Evolutionary conservation across 2,113 vertebrate genomes (phyloP).

Genomic region (Sapajus apella): DNA sequence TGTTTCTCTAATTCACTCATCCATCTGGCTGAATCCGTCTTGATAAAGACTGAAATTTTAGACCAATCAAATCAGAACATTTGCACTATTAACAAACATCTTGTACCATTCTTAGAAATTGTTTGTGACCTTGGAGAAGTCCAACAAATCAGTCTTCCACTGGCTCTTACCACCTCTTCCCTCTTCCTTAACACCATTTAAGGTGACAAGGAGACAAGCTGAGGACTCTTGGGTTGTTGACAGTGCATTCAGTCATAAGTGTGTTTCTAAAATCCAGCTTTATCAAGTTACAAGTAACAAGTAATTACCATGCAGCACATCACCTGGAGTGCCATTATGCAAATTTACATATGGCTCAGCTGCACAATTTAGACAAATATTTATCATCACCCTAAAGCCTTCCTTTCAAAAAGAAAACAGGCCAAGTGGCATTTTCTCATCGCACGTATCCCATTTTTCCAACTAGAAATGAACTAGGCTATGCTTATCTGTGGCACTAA

Average conservation of each 20-base stretch:
- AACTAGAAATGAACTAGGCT: conserved; percentile 55
- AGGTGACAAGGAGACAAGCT: conserved; percentile 1
- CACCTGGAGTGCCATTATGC: conserved; percentile 83
- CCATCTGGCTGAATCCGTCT: background rate
- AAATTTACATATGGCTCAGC: conserved; percentile 82
- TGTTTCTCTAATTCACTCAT: background rate
- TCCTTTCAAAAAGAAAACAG: conserved; percentile 73
- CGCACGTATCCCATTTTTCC: conserved; percentile 45
- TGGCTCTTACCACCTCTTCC: background rate
- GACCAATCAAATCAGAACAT: background rate
- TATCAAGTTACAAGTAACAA: conserved; percentile 70
- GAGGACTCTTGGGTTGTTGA: conserved; percentile 55
- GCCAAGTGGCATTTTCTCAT: conserved; percentile 70
- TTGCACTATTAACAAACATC: background rate
- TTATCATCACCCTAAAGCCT: conserved; percentile 82
- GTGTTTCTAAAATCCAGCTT: conserved; percentile 64
- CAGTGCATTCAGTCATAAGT: conserved; percentile 40
- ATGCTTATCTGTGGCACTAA: background rate
- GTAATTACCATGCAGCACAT: conserved; percentile 74
- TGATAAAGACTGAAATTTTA: background rate
- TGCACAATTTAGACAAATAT: conserved; percentile 84
- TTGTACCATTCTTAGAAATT: background rate
- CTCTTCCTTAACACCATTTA: background rate
- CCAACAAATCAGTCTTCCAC: background rate
- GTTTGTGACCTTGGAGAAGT: conserved; percentile 8